phyloP scores from a whole-genome alignment of 64 coral and sea anemone genomes.

The Stichodactyla helianthus region DNA sequence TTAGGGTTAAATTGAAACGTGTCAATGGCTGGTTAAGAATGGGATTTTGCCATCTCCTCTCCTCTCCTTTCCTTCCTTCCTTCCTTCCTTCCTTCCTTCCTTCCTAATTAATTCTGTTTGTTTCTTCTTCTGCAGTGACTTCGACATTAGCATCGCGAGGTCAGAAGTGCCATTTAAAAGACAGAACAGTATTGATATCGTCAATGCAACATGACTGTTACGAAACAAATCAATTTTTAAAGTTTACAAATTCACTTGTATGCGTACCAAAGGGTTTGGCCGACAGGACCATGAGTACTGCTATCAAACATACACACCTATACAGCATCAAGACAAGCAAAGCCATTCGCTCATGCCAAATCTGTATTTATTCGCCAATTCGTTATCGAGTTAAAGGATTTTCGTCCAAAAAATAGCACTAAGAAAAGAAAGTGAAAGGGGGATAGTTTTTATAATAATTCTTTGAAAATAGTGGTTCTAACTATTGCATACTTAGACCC shows the following conservation, averaged over 20 bases:
- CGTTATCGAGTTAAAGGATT: background rate
- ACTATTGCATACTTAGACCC: no score
- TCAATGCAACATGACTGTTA: slow-evolving; percentile 11
- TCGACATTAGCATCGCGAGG: slow-evolving; percentile 1
- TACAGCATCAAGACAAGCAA: background rate
- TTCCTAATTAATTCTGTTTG: background rate
- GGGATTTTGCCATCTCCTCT: no score
- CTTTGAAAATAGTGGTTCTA: background rate
- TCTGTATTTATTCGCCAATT: slow-evolving; percentile 8
- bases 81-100: background rate
- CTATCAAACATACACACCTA: background rate
- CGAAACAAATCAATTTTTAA: background rate
- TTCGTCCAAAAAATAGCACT: background rate
- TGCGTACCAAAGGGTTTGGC: background rate
- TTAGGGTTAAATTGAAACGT: no score
- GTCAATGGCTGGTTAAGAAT: no score
- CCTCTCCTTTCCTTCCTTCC: no score
- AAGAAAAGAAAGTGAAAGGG: background rate
- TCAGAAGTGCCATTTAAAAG: slow-evolving; percentile 22
- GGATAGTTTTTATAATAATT: background rate
- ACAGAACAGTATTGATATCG: slow-evolving; percentile 15
- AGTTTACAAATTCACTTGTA: slow-evolving; percentile 3
- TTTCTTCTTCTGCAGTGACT: background rate
- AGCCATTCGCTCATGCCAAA: background rate
- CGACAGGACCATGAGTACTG: slow-evolving; percentile 7